Conservation (phyloP, 2,888 invertebrate genomes). For the Rapana venosa region DNA sequence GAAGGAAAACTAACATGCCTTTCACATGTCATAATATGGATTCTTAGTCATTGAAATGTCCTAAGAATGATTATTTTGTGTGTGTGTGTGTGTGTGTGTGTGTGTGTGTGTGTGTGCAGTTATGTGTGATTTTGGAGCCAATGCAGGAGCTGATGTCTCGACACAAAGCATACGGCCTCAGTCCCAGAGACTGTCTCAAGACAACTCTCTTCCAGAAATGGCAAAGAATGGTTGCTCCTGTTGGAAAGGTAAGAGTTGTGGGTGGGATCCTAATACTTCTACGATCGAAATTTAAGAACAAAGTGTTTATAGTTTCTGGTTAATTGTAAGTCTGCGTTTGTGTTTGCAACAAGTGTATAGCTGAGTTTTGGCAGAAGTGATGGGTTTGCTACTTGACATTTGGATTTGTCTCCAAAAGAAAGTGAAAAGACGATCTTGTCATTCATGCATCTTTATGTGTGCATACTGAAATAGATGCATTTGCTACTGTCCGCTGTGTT, state of each 20-base stretch:
- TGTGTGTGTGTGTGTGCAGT: constrained; percentile 80
- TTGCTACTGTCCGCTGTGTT: no score
- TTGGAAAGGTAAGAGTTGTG: constrained; percentile 82
- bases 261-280: neutral
- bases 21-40: neutral
- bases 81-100: neutral
- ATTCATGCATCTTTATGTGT: no score
- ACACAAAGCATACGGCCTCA: constrained; percentile 88
- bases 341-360: no score
- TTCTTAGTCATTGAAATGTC: neutral
- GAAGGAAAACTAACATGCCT: no score
- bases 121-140: constrained; percentile 99
- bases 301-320: no score
- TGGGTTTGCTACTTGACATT: no score
- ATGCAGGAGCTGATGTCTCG: constrained; percentile 99
- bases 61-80: neutral
- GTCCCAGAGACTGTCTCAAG: constrained; percentile 97
- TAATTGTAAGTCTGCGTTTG: no score
- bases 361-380: no score
- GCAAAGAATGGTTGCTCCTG: constrained; percentile 99
- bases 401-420: no score
- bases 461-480: no score
- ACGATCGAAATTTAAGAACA: no score
- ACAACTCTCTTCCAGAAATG: constrained; percentile 99
- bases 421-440: no score